Evolutionary conservation across 2,797 vertebrate species (phyloP), one percentile per base, ranked within the genome.

Genomic region (Poeciliopsis paucimaculata): DNA sequence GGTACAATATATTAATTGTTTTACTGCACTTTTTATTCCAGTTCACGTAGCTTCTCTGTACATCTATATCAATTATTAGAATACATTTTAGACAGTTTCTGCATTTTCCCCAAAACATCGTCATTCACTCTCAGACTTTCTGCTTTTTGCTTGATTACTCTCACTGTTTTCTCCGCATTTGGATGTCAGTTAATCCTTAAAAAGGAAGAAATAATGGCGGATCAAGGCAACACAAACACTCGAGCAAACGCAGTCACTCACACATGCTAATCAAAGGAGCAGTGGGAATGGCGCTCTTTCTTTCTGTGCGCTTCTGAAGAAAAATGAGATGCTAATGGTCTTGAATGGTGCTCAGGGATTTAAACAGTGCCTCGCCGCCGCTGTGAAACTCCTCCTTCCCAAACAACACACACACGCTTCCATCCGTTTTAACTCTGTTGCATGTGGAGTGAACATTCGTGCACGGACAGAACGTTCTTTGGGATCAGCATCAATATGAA

Each of bases 271-370:
- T 88, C 86, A 88, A 76, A 28, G 0, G 36, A 83, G 86, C 79
- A 12, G 84, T 82, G 81, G 82, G 80, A 80, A 81, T 70, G 64
- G 57, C 70, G 68, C 51, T 80, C 49, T 15, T 70, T 66, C 73
- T 83, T 87, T 87, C 79, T 88, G 82, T 86, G 66, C 82, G 84
- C 82, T 88, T 91, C 88, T 87, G 86, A 93, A 51, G 81, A 90
- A 91, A 76, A 77, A 72, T 71, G 80, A 82, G 83, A 90, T 86
- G 84, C 76, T 88, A 86, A 86, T 91, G 88, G 89, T 84, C 72
- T 57, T 90, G 89, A 90, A 89, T 84, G 82, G 76, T 86, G 87
- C 88, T 91, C 80, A 77, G 79, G 80, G 87, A 81, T 87, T 83
- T 87, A 85, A 88, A 91, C 39, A 75, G 73, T 73, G 72, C 53